Percentiles rank a stretch among this genome's conserved stretches.
phyloP scores from a whole-genome alignment of 1,140 invertebrate genomes.

The Holcopasites calliopsidis region DNA sequence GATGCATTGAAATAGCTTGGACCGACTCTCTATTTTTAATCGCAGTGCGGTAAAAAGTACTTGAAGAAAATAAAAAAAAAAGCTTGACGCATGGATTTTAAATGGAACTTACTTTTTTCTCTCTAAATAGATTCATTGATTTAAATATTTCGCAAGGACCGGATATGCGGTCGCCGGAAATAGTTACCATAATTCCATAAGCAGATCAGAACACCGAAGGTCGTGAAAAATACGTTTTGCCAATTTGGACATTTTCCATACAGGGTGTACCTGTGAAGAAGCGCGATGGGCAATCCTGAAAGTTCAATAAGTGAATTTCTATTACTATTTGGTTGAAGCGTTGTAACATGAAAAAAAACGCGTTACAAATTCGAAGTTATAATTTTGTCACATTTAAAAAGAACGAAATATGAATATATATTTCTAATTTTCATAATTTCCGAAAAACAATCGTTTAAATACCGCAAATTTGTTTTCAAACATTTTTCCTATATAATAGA shows the following conservation, averaged over 20 bases:
- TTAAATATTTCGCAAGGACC: neutral
- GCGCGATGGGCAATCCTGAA: conserved; percentile 89
- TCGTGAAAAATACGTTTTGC: conserved; percentile 89
- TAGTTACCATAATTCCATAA: conserved; percentile 90
- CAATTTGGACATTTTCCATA: conserved; percentile 79
- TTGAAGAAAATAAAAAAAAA: neutral
- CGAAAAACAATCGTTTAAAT: too few species aligned
- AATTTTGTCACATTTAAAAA: too few species aligned
- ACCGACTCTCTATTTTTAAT: too few species aligned
- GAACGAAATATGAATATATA: too few species aligned
- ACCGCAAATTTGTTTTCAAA: too few species aligned
- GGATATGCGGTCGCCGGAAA: too few species aligned
- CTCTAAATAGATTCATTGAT: neutral
- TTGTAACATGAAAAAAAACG: neutral
- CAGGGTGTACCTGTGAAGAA: conserved; percentile 84
- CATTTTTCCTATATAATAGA: too few species aligned
- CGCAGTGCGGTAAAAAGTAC: too few species aligned
- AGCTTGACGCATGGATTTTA: neutral
- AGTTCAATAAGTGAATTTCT: conserved; percentile 51
- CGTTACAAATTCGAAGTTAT: neutral
- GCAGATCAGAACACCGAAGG: conserved; percentile 85
- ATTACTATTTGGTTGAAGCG: neutral
- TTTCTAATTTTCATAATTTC: too few species aligned
- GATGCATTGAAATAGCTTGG: too few species aligned
- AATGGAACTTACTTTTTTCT: neutral